Evolutionary conservation across 2,113 vertebrate species (phyloP), one percentile per base, ranked within the genome.

Genomic region (Aphelocoma coerulescens): DNA sequence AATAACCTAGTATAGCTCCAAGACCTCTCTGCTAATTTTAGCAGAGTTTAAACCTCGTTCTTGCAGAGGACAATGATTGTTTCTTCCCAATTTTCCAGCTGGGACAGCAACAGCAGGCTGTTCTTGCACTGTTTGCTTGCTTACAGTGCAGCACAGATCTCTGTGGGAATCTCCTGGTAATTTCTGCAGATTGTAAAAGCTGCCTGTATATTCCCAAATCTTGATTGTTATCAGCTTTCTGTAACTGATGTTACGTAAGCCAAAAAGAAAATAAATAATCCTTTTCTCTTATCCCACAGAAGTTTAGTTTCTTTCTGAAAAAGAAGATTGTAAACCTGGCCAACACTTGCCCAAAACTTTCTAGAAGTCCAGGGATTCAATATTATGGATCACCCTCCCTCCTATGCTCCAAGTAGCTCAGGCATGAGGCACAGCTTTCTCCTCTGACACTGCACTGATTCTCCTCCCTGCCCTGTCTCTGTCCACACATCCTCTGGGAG

Each of bases 401-500:
- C 5, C 3, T 6, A 1, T 2, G 9, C 39, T 74, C 3, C 33
- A 48, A 54, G 62, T 5, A 67, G 51, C 46, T 55, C 44, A 35
- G 88, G 58, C 51, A 48, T 7, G 44, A 59, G 44, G 57, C 57
- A 51, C 6, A 5, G 75, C 54, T 37, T 66, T 35, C 41, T 41
- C 21, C 68, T 32, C 55, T 6, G 3, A 35, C 49, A 24, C 52
- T 4, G 30, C 27, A 18, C 5, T 27, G 43, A 55, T 76, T 68
- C 49, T 55, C 41, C n/a, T 52, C 32, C 39, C 23, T 3, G 8
- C 22, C 27, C 49, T 19, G 32, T 7, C 32, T 24, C 28, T 32
- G 35, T n/a, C 62, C 48, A 27, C 0, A 0, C 11, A 30, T 16
- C 55, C 0, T 0, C 79, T 88, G 54, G 75, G 75, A 44, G 27